Evolutionary conservation across 2,113 vertebrate species (phyloP), one percentile per base, ranked within the genome.

Genomic region (Coryphaenoides rupestris): DNA sequence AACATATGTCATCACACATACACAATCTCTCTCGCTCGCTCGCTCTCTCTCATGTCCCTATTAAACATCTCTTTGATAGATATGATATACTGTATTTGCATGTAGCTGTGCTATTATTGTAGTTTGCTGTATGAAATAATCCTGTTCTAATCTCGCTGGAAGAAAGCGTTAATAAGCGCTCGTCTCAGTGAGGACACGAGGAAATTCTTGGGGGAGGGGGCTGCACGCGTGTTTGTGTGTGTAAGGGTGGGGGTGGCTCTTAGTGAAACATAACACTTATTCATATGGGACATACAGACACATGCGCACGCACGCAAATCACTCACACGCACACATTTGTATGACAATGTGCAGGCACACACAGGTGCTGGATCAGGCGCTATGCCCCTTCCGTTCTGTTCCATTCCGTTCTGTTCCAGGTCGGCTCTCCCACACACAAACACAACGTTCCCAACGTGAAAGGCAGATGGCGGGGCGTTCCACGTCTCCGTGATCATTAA

Each of bases 51-150:
- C 52, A 6, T 2, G 0, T 55, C 52, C 61, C 56, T 56, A 73
- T 69, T 70, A 70, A 70, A 72, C 53, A 56, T 78, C 61, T 84
- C 72, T 75, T 75, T 66, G 65, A 62, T 68, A 76, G 75, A 78
- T 83, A 74, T 77, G 76, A 69, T 74, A 53, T 72, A 75, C 69
- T 81, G 72, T 62, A 65, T 80, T 59, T 69, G 66, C 14, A 65
- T 62, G 63, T 50, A 75, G 81, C 72, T 78, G 73, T 76, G 74
- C 73, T 64, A 68, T 58, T 19, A 26, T 14, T 61, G 66, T 72
- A 66, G 74, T 74, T 70, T 50, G 60, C 22, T 49, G 74, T 23
- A 55, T 71, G 62, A 63, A 72, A 78, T 59, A 40, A 58, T 72
- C 58, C 69, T 63, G 61, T 59, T 24, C 45, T 57, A 47, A 40